Percentiles rank a stretch among this genome's conserved stretches.
Conservation (phyloP, 2,888 invertebrate genomes). For the Allolobophora icterica region DNA sequence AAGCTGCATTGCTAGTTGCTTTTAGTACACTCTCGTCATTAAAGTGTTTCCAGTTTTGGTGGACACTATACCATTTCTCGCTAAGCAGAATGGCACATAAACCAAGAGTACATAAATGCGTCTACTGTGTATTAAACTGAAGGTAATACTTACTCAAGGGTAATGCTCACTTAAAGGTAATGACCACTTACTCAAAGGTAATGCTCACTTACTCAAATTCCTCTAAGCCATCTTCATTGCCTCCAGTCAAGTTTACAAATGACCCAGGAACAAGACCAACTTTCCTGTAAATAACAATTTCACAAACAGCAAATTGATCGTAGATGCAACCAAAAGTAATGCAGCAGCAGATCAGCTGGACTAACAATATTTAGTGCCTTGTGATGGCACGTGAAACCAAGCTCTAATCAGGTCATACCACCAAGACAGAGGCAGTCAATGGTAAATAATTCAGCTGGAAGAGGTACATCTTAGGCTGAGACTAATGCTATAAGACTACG, state of each 20-base stretch:
- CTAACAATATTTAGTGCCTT: not conserved
- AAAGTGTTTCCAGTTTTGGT: too few species aligned
- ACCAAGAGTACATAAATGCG: too few species aligned
- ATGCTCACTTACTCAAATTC: slow-evolving; percentile 87
- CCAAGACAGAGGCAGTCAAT: not conserved
- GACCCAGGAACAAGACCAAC: slow-evolving; percentile 19
- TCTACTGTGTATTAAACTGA: too few species aligned
- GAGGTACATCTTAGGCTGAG: not conserved
- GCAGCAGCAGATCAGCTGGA: not conserved
- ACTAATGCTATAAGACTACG: not conserved
- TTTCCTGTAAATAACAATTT: not conserved
- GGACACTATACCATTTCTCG: too few species aligned
- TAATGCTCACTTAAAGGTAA: slow-evolving; percentile 72
- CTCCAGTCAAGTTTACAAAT: slow-evolving; percentile 72
- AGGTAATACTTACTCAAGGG: slow-evolving; percentile 80
- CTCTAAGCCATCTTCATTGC: slow-evolving; percentile 86
- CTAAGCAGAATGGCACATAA: too few species aligned
- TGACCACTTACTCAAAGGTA: slow-evolving; percentile 80
- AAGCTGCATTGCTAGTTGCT: too few species aligned
- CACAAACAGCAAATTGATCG: not conserved
- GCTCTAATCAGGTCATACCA: not conserved
- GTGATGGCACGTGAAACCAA: not conserved
- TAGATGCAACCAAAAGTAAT: not conserved
- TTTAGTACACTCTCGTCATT: too few species aligned
- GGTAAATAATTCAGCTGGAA: not conserved